Percentiles rank a stretch among this genome's conserved stretches.
Conservation (phyloP, 2,888 invertebrate species). For the Cephus spinipes region DNA sequence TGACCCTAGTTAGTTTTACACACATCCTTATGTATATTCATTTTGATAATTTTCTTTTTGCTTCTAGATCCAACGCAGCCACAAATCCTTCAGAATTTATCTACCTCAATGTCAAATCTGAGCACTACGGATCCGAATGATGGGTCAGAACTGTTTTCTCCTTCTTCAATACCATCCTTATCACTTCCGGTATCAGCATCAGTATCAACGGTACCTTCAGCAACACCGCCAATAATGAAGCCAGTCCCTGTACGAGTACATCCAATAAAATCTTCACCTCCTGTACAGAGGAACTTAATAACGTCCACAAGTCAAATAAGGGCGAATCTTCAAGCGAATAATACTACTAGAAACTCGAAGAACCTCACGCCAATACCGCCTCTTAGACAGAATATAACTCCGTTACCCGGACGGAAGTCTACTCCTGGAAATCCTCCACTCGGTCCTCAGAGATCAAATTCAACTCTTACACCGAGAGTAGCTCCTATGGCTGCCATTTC, state of each 20-base stretch:
- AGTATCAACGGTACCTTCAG: slow-evolving; percentile 38
- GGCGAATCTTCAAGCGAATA: slow-evolving; percentile 58
- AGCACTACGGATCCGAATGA: slow-evolving; percentile 36
- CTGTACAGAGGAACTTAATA: slow-evolving; percentile 57
- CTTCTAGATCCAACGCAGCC: slow-evolving; percentile 68
- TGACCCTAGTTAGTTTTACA: not conserved
- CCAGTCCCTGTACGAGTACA: slow-evolving; percentile 61
- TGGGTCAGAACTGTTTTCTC: slow-evolving; percentile 41
- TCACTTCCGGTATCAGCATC: slow-evolving; percentile 39
- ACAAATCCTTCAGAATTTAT: slow-evolving; percentile 66
- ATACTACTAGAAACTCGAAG: slow-evolving; percentile 50
- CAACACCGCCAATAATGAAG: slow-evolving; percentile 42
- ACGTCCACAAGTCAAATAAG: slow-evolving; percentile 61
- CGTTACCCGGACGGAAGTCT: slow-evolving; percentile 53
- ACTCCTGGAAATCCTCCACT: slow-evolving; percentile 41
- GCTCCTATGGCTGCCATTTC: slow-evolving; percentile 63
- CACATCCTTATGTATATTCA: no score
- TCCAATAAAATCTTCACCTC: slow-evolving; percentile 60
- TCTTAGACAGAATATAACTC: slow-evolving; percentile 58
- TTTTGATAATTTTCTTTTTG: slow-evolving; percentile 10
- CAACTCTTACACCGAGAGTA: slow-evolving; percentile 60
- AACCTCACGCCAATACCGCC: slow-evolving; percentile 63
- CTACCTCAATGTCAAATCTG: slow-evolving; percentile 60
- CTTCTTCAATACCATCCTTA: slow-evolving; percentile 36
- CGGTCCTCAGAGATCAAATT: slow-evolving; percentile 63